Evolutionary conservation across 2,888 invertebrate species (phyloP).

Genomic region (Drosophila subquinaria): DNA sequence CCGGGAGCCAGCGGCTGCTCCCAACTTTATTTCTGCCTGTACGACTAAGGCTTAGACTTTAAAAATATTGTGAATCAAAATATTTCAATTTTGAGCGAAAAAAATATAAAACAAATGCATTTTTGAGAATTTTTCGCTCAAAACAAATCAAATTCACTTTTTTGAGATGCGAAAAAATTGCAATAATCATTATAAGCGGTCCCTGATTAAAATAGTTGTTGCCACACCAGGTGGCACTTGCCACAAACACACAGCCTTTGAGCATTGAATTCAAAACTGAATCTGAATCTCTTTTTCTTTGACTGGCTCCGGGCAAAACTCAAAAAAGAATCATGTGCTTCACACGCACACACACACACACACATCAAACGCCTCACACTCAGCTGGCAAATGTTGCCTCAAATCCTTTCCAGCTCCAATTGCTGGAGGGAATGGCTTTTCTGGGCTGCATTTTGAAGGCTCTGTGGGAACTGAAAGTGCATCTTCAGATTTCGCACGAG

Average conservation of each 20-base stretch:
- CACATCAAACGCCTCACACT: slow-evolving; percentile 5
- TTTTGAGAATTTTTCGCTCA: too few relatives aligned
- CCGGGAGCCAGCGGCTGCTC: too few relatives aligned
- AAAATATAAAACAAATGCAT: too few relatives aligned
- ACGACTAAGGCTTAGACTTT: too few relatives aligned
- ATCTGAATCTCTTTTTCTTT: not conserved
- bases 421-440: not conserved
- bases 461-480: slow-evolving; percentile 8
- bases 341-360: too few relatives aligned
- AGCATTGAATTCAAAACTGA: not conserved
- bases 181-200: too few relatives aligned
- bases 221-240: slow-evolving; percentile 12
- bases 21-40: too few relatives aligned
- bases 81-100: too few relatives aligned
- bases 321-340: slow-evolving; percentile 10
- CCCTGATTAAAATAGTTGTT: not conserved
- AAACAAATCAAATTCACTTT: too few relatives aligned
- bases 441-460: not conserved
- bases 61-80: too few relatives aligned
- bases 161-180: too few relatives aligned
- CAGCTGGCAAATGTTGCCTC: not conserved
- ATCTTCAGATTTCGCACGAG: slow-evolving; percentile 19
- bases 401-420: not conserved
- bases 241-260: not conserved
- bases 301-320: not conserved